These are phyloP conservation scores for Cygnus olor DNA, from an alignment of 2,797 vertebrate genomes.

Conservation along the genomic window DNA sequence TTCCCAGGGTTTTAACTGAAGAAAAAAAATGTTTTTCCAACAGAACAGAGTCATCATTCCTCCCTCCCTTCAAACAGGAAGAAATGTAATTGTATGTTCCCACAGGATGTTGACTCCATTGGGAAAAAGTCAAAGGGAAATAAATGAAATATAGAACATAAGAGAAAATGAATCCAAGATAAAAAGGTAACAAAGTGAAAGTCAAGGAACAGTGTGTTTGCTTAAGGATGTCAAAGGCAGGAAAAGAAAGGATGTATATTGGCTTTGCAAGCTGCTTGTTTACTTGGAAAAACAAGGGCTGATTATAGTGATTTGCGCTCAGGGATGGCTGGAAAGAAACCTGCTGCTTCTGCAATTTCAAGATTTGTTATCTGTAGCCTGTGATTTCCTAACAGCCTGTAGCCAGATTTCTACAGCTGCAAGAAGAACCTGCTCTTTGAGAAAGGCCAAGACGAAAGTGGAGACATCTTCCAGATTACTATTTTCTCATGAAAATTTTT, in stretches of 20 bases:
- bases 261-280: background rate
- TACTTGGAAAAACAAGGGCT: conserved; percentile 1
- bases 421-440: background rate
- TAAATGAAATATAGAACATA: background rate
- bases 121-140: background rate
- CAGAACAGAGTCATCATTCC: background rate
- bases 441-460: background rate
- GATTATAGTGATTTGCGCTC: background rate
- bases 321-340: background rate
- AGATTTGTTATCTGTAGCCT: background rate
- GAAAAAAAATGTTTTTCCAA: background rate
- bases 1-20: background rate
- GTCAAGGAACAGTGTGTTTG: background rate
- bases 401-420: background rate
- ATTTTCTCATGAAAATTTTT: background rate
- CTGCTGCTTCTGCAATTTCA: conserved; percentile 10
- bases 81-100: background rate
- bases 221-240: background rate
- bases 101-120: background rate
- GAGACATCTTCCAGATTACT: background rate
- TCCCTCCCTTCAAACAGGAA: background rate
- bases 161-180: background rate
- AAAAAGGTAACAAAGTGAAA: background rate
- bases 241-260: background rate
- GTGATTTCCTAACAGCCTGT: background rate